These are phyloP conservation scores for Ceratosolen solmsi DNA, from an alignment of 1,140 invertebrate species.

Conservation along the genomic window DNA sequence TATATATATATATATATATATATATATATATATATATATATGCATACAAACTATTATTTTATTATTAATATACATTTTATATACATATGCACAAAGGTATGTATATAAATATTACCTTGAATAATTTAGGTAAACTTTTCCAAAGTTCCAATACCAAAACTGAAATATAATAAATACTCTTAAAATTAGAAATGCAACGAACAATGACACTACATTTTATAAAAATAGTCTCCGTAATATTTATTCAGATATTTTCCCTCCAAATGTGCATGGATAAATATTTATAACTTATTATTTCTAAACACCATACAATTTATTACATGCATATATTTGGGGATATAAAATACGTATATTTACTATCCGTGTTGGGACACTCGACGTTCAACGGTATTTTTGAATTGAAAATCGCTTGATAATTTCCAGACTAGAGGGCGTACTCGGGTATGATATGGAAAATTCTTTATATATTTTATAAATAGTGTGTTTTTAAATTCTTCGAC, in stretches of 20 bases:
- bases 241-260: background rate
- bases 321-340: background rate
- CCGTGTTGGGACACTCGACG: background rate
- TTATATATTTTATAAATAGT: no score
- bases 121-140: background rate
- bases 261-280: background rate
- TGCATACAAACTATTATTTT: no score
- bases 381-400: conserved; percentile 44
- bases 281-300: background rate
- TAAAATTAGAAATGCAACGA: background rate
- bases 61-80: no score
- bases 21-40: background rate
- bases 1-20: no score
- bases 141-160: background rate
- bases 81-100: background rate
- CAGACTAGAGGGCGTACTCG: background rate
- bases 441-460: no score
- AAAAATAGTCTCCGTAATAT: background rate
- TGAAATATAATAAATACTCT: background rate
- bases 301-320: background rate
- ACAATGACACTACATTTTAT: conserved; percentile 4
- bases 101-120: background rate
- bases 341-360: background rate
- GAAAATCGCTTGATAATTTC: background rate
- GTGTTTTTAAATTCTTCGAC: no score